These are phyloP conservation scores for Garra rufa DNA, from an alignment of 2,113 vertebrate species.

Conservation along the genomic window DNA sequence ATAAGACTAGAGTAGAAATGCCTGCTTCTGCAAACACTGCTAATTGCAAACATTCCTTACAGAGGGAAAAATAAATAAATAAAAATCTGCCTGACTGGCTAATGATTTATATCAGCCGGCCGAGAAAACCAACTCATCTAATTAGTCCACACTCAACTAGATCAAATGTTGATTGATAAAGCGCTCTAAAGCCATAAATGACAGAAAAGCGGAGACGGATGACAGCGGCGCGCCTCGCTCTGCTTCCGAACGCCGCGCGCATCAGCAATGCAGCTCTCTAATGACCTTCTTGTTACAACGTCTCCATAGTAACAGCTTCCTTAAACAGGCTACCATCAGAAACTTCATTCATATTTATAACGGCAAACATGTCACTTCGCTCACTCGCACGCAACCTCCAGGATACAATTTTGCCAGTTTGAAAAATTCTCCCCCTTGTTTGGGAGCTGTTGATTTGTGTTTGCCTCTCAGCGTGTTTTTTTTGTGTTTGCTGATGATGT, in stretches of 20 bases:
- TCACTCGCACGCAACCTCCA: not conserved
- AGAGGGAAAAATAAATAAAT: not conserved
- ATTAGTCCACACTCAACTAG: not conserved
- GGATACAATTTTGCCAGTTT: slow-evolving; percentile 14
- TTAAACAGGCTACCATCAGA: slow-evolving; percentile 53
- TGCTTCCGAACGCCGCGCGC: not conserved
- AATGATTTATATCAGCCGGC: slow-evolving; percentile 24
- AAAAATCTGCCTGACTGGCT: not conserved
- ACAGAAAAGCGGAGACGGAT: slow-evolving; percentile 12
- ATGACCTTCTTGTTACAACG: slow-evolving; percentile 60
- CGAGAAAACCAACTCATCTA: not conserved
- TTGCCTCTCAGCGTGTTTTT: not conserved
- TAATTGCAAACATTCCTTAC: not conserved
- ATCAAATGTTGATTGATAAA: slow-evolving; percentile 42
- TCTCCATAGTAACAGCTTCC: slow-evolving; percentile 71
- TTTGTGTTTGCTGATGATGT: slow-evolving; percentile 16
- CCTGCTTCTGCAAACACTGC: not conserved
- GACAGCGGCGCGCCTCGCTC: not conserved
- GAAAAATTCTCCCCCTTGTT: not conserved
- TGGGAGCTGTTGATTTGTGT: slow-evolving; percentile 23
- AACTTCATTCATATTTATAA: slow-evolving; percentile 62
- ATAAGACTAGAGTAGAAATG: not conserved
- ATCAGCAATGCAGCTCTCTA: slow-evolving; percentile 59
- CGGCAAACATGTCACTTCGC: slow-evolving; percentile 34
- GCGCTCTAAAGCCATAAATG: slow-evolving; percentile 26